Conservation (phyloP, 1,140 invertebrate species). For the Trachymyrmex cornetzi region DNA sequence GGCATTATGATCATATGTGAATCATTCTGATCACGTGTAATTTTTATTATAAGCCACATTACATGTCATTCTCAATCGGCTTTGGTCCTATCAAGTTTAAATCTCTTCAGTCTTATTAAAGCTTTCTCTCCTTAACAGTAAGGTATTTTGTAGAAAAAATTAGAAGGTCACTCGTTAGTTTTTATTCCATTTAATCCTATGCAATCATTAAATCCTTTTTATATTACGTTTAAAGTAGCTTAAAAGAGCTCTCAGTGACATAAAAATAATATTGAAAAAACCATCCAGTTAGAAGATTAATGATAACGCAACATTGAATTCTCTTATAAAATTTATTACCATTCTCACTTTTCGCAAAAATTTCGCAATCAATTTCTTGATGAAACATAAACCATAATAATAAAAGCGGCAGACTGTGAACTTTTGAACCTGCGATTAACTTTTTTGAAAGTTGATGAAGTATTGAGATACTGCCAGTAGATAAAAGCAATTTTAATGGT, state of each 20-base stretch:
- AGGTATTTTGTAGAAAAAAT: neutral
- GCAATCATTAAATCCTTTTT: constrained; percentile 35
- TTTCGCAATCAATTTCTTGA: neutral
- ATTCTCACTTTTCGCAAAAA: neutral
- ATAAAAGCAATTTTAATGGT: constrained; percentile 1
- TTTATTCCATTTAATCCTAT: constrained; percentile 23
- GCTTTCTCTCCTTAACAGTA: constrained; percentile 17
- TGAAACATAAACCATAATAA: constrained; percentile 21
- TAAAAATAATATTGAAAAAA: constrained; percentile 9
- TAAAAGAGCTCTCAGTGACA: neutral
- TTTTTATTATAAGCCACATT: constrained; percentile 13
- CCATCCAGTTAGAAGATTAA: neutral
- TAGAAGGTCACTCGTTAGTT: constrained; percentile 7
- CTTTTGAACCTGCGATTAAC: neutral
- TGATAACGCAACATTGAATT: constrained; percentile 5
- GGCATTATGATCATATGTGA: neutral
- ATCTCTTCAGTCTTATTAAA: constrained; percentile 32
- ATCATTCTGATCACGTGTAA: neutral
- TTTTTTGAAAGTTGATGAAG: neutral
- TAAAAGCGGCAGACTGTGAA: neutral
- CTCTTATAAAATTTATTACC: constrained; percentile 2
- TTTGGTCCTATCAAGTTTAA: constrained; percentile 16
- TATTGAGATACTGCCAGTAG: neutral
- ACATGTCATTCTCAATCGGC: constrained; percentile 17
- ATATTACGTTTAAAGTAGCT: constrained; percentile 26